phyloP scores from a whole-genome alignment of 2,797 vertebrate genomes.

The Xerus rutilus region DNA sequence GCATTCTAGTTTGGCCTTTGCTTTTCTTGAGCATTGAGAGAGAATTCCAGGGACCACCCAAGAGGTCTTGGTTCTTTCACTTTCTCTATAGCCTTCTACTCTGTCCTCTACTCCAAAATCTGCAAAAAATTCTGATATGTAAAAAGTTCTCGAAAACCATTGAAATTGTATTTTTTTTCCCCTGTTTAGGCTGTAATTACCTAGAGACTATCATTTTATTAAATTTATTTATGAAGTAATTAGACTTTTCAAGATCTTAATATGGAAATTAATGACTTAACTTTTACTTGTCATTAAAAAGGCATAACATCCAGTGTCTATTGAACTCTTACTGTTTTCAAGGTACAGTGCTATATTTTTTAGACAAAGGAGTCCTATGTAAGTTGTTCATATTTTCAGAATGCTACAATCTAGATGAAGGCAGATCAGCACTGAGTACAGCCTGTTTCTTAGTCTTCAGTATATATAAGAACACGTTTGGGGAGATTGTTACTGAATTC shows the following conservation, averaged over 20 bases:
- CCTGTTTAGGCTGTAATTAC: conserved; percentile 13
- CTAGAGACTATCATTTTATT: not conserved
- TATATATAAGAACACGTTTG: not conserved
- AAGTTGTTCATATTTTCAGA: not conserved
- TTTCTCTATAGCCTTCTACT: not conserved
- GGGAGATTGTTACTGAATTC: conserved; percentile 4
- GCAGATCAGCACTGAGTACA: not conserved
- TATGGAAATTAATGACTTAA: not conserved
- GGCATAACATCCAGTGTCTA: not conserved
- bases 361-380: conserved; percentile 5
- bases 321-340: conserved; percentile 26
- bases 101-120: not conserved
- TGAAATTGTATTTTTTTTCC: not conserved
- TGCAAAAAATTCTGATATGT: not conserved
- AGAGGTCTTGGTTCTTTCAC: conserved; percentile 8
- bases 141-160: conserved; percentile 19
- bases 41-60: conserved; percentile 32
- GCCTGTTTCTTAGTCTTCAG: not conserved
- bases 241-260: conserved; percentile 40
- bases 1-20: conserved; percentile 16
- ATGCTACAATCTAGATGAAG: not conserved
- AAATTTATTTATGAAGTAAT: conserved; percentile 51
- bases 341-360: not conserved
- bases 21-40: not conserved
- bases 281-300: not conserved